These are phyloP conservation scores for Campaea margaritaria DNA, from an alignment of 2,888 invertebrate genomes.

Conservation along the genomic window DNA sequence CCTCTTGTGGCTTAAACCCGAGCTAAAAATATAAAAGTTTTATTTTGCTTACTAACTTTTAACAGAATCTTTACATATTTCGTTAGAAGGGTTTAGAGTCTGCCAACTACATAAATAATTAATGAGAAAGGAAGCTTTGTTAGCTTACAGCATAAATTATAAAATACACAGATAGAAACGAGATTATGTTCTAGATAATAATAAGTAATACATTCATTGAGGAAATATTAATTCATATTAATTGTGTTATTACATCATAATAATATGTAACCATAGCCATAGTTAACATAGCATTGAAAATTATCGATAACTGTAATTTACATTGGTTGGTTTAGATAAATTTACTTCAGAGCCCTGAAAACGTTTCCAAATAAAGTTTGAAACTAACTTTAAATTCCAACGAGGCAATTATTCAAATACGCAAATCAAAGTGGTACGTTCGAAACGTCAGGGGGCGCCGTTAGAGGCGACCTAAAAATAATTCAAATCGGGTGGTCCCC, in stretches of 20 bases:
- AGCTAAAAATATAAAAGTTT: constrained; percentile 1
- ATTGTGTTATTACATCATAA: too few species aligned
- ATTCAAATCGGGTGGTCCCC: constrained; percentile 66
- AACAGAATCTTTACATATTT: constrained; percentile 12
- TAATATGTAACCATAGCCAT: too few species aligned
- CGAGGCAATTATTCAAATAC: constrained; percentile 45
- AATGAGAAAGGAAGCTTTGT: constrained; percentile 1
- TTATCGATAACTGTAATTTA: constrained; percentile 1
- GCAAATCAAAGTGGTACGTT: constrained; percentile 46
- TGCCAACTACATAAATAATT: constrained; percentile 5
- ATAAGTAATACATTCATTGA: too few species aligned
- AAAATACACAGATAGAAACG: background rate
- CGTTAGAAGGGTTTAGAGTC: constrained; percentile 8
- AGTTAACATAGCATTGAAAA: background rate
- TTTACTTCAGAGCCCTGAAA: constrained; percentile 6
- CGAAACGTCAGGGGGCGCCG: constrained; percentile 48
- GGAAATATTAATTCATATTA: too few species aligned
- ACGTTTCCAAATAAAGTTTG: constrained; percentile 29
- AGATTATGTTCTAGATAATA: too few species aligned
- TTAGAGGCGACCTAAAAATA: constrained; percentile 59
- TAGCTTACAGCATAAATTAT: background rate
- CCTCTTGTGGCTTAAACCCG: background rate
- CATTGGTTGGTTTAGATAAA: background rate
- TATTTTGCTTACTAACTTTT: constrained; percentile 11
- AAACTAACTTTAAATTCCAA: constrained; percentile 41